Evolutionary conservation across 2,113 vertebrate genomes (phyloP).

Genomic region (Petromus typicus): DNA sequence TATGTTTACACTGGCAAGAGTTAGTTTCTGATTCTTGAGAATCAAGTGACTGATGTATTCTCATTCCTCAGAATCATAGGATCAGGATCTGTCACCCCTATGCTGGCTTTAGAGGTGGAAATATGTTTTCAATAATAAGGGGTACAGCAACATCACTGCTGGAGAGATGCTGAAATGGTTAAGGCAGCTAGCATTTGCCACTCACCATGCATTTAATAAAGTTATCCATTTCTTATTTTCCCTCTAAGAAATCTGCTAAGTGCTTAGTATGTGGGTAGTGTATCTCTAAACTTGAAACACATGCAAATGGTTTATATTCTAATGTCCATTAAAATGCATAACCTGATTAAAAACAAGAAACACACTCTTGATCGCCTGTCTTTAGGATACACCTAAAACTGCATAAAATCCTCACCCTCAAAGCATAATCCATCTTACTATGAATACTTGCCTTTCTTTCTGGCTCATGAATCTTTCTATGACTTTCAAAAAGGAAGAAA

Average conservation of each 20-base stretch:
- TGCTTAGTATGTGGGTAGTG: not conserved
- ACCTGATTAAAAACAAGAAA: not conserved
- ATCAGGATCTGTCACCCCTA: not conserved
- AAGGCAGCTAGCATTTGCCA: not conserved
- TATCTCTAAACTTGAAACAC: not conserved
- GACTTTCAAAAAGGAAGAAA: not conserved
- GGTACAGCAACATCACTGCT: not conserved
- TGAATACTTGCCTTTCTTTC: not conserved
- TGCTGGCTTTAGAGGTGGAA: not conserved
- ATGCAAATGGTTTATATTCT: not conserved
- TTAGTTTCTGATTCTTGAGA: conserved; percentile 10
- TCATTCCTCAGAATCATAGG: not conserved
- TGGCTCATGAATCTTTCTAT: not conserved
- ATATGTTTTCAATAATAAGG: not conserved
- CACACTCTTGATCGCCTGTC: not conserved
- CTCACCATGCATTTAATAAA: not conserved
- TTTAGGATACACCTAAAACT: not conserved
- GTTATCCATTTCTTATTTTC: not conserved
- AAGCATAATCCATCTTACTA: not conserved
- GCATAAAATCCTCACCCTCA: not conserved
- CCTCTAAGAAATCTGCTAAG: not conserved
- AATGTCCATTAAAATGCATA: not conserved
- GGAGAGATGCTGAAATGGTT: not conserved
- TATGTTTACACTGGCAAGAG: not conserved
- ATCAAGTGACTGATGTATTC: not conserved